Evolutionary conservation across 2,113 vertebrate species (phyloP).

Genomic region (Atlantisia rogersi): DNA sequence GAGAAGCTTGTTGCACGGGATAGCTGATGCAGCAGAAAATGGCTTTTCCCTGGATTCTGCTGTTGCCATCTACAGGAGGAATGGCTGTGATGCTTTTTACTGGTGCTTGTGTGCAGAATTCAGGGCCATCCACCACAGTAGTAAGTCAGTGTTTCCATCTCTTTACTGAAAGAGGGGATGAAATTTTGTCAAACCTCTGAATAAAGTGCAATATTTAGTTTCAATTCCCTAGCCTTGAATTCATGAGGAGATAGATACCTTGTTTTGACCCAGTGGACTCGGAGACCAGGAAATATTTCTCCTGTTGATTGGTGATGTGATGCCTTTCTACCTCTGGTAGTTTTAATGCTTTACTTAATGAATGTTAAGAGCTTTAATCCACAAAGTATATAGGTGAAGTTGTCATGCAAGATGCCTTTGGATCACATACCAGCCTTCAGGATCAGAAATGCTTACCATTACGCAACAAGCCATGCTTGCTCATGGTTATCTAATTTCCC

Average conservation of each 20-base stretch:
- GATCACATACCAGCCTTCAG: not conserved
- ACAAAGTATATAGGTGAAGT: not conserved
- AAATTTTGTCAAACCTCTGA: not conserved
- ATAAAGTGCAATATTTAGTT: not conserved
- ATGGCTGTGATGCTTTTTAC: not conserved
- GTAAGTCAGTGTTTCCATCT: not conserved
- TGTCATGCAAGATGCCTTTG: not conserved
- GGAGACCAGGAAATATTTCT: not conserved
- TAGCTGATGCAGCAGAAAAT: not conserved
- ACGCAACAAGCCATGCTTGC: not conserved
- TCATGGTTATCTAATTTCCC: not conserved
- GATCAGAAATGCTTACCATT: not conserved
- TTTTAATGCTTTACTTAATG: not conserved
- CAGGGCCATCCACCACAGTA: not conserved
- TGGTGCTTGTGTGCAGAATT: not conserved
- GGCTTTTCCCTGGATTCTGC: not conserved
- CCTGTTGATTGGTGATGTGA: not conserved
- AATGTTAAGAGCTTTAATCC: not conserved
- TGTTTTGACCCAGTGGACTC: not conserved
- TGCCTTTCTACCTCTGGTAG: not conserved
- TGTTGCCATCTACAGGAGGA: not conserved
- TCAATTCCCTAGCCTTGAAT: not conserved
- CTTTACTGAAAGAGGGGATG: not conserved
- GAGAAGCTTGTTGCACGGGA: not conserved
- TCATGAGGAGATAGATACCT: not conserved